phyloP scores from a whole-genome alignment of 2,797 vertebrate genomes.

The Momotus momota region DNA sequence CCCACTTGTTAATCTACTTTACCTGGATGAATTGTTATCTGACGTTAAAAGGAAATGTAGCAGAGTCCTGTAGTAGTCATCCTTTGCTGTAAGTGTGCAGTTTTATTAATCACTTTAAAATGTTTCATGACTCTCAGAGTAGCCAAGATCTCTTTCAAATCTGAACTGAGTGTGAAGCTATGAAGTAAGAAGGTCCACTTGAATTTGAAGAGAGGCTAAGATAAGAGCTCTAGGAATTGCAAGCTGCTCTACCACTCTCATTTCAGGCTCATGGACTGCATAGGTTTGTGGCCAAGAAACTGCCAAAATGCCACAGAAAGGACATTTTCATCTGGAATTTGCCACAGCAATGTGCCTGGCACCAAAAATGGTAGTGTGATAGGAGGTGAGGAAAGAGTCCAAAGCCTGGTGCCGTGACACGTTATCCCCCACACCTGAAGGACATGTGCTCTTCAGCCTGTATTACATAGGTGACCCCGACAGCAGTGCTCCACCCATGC shows the following conservation, averaged over 20 bases:
- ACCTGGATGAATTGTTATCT: neutral
- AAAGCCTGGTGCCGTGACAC: neutral
- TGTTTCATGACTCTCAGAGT: neutral
- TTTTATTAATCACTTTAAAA: constrained; percentile 9
- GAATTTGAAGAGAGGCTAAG: constrained; percentile 5
- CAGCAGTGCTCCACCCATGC: neutral
- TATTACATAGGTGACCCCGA: neutral
- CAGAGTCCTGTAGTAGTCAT: constrained; percentile 23
- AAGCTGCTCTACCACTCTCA: neutral
- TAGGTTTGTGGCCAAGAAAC: neutral
- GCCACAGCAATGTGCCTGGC: neutral
- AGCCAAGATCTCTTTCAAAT: constrained; percentile 14
- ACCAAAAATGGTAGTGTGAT: neutral
- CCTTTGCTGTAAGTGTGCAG: neutral
- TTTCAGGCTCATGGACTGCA: neutral
- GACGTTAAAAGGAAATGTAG: neutral
- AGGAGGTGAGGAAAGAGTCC: neutral
- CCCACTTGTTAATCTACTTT: neutral
- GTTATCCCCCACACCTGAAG: neutral
- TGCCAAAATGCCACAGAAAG: neutral
- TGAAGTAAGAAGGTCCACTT: constrained; percentile 1
- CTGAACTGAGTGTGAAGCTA: neutral
- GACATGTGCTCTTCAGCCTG: neutral
- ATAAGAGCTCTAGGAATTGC: neutral
- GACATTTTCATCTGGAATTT: neutral